phyloP scores from a whole-genome alignment of 1,140 invertebrate species.

The Coptotermes formosanus region DNA sequence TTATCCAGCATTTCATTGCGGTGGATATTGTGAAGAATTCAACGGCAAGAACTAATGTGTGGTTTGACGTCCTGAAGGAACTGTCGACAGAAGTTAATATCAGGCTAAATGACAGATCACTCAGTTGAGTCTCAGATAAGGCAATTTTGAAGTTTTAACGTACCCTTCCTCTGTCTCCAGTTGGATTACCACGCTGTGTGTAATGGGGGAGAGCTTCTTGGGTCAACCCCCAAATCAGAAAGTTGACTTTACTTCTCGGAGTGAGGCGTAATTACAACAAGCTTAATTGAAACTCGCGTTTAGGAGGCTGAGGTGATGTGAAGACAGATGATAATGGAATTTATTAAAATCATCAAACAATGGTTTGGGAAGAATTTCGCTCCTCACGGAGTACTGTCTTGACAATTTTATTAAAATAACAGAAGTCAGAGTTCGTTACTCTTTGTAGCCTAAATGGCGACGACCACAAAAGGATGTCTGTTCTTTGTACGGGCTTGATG shows the following conservation, averaged over 20 bases:
- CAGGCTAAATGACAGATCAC: too few species aligned
- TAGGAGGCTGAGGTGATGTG: neutral
- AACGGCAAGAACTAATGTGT: too few species aligned
- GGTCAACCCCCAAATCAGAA: neutral
- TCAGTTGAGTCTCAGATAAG: too few species aligned
- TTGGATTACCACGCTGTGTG: neutral
- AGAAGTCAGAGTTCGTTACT: too few species aligned
- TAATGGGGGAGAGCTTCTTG: neutral
- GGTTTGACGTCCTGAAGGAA: too few species aligned
- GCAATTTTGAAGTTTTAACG: neutral
- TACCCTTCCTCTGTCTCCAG: neutral
- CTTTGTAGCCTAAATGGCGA: too few species aligned
- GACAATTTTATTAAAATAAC: too few species aligned
- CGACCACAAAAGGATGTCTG: too few species aligned
- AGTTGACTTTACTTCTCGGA: neutral
- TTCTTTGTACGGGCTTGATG: too few species aligned
- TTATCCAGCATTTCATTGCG: too few species aligned
- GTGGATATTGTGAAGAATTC: too few species aligned
- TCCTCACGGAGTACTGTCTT: neutral
- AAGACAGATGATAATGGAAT: neutral
- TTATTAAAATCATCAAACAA: neutral
- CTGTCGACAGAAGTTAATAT: too few species aligned
- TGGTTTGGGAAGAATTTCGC: neutral
- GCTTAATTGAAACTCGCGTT: neutral
- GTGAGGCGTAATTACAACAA: neutral